These are phyloP conservation scores for Endotricha flammealis DNA, from an alignment of 2,888 invertebrate species.

Conservation along the genomic window DNA sequence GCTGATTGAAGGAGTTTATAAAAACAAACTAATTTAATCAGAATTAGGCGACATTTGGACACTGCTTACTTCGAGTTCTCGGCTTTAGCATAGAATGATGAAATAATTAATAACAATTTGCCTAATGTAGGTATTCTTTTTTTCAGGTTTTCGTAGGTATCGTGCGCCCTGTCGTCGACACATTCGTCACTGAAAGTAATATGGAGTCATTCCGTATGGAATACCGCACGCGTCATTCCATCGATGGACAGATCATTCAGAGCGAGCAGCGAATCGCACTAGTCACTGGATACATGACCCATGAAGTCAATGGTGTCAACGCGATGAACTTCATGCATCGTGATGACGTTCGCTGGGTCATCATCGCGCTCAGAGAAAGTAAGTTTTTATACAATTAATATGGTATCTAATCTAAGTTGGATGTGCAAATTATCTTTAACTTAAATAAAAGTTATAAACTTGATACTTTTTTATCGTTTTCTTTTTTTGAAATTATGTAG, in stretches of 20 bases:
- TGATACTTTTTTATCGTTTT: no score
- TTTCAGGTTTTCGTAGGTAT: slow-evolving; percentile 81
- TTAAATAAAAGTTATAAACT: no score
- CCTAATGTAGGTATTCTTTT: no score
- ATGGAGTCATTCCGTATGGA: slow-evolving; percentile 81
- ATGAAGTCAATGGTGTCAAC: slow-evolving; percentile 90
- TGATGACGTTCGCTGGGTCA: slow-evolving; percentile 91
- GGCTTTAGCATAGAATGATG: no score
- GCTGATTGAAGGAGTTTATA: no score
- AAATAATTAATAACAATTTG: no score
- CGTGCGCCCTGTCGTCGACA: slow-evolving; percentile 81
- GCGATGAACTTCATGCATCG: slow-evolving; percentile 94
- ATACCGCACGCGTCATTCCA: slow-evolving; percentile 91
- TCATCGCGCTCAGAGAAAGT: slow-evolving; percentile 89
- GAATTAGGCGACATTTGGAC: no score
- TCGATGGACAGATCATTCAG: slow-evolving; percentile 92
- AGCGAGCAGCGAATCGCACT: slow-evolving; percentile 92
- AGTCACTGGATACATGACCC: slow-evolving; percentile 92
- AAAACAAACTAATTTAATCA: no score
- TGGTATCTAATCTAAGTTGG: no score
- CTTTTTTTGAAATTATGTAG: no score
- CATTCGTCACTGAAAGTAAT: slow-evolving; percentile 65
- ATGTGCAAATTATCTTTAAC: no score
- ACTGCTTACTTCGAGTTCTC: no score
- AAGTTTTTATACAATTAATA: slow-evolving; percentile 29